Base-by-base conservation (phyloP, 2,888 invertebrate genomes). In the Heliconius sara region DNA sequence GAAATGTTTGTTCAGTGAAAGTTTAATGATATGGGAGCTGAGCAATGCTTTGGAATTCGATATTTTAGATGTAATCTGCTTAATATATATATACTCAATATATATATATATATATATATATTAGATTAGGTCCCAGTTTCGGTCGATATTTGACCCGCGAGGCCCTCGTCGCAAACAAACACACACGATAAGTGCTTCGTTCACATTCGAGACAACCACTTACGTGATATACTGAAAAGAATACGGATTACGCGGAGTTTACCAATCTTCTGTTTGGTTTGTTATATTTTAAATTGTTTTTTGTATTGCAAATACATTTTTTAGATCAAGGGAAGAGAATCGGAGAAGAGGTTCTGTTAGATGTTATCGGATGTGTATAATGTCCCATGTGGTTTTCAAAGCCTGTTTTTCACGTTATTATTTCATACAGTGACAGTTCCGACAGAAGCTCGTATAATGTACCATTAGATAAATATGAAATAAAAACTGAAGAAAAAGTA, bases 141-240 rank as follows among this genome's bases (percentile, higher is more conserved):
- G 19, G 22, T 25, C 65, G 63, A 75, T 27, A 75, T 75, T 75
- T 66, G 65, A 75, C 65, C 75, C 25, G 65, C 43, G 27, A 27
- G 5, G 47, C 66, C 75, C 66, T 47, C 65, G 63, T 76, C 65
- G 43, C 66, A 66, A 75, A 75, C 75, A 75, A 66, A 78, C 75
- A 78, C 72, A 78, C 75, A 78, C 72, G 78, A 16, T 73, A 73
- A 78, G 78, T 73, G 78, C 52, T 25, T 30, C 78, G 34, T 73
- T 73, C 39, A 30, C 77, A 63, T 63, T 67, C 71, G 72, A 65
- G 65, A 72, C 73, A 72, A 66, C 66, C 78, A 71, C 72, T 73
- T 72, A 73, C 73, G 73, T 72, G 52, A 72, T 78, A 78, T 47
- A 73, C 52, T 74, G 72, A 60, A 71, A 77, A 71, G 25, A 71